These are phyloP conservation scores for Phymatocera aterrima DNA, from an alignment of 2,888 invertebrate species.

Conservation along the genomic window DNA sequence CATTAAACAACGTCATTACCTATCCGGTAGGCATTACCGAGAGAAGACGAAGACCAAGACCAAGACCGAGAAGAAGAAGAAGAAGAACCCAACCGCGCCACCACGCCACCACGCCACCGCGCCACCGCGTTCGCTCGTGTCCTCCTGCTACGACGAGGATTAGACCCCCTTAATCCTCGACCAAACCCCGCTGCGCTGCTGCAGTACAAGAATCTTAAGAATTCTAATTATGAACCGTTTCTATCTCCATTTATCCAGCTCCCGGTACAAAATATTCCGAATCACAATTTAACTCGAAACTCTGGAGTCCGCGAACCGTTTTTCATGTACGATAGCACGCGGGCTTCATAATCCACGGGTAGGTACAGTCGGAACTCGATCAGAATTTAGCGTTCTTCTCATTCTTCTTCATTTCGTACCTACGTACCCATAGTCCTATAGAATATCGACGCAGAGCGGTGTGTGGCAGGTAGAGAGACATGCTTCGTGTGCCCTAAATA, in stretches of 20 bases:
- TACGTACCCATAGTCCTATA: no score
- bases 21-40: conserved; percentile 29
- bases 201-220: no score
- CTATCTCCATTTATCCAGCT: no score
- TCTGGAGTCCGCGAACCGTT: no score
- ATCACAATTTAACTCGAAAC: no score
- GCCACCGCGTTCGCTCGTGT: conserved; percentile 71
- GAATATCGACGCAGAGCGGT: no score
- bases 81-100: not conserved
- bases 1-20: conserved; percentile 73
- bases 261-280: no score
- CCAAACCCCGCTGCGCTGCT: no score
- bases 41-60: conserved; percentile 42
- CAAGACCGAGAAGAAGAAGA: conserved; percentile 23
- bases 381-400: not conserved
- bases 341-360: no score
- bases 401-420: not conserved
- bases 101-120: conserved; percentile 44
- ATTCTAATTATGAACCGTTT: no score
- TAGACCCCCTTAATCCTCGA: not conserved
- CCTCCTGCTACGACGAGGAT: conserved; percentile 62
- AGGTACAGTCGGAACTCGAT: no score
- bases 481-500: conserved; percentile 54
- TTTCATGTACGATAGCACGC: no score
- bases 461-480: not conserved